Evolutionary conservation across 2,888 invertebrate genomes (phyloP).

Genomic region (Timema podura): DNA sequence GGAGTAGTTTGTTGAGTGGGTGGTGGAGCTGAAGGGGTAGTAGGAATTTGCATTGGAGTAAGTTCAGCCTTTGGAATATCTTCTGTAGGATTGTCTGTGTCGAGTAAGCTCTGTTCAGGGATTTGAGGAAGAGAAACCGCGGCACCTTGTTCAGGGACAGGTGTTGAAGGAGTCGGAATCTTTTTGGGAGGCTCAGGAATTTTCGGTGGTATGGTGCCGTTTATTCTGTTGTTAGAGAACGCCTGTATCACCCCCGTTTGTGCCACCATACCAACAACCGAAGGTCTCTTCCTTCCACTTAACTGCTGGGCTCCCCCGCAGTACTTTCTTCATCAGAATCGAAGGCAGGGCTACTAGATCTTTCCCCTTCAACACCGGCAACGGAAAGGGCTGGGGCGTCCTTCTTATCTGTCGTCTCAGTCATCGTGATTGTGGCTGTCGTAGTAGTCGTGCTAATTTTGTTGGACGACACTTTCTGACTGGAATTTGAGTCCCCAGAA

Average conservation of each 20-base stretch:
- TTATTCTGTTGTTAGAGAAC: slow-evolving; percentile 42
- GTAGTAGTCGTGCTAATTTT: slow-evolving; percentile 56
- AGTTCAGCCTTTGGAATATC: slow-evolving; percentile 43
- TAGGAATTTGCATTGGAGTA: background rate
- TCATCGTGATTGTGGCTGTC: slow-evolving; percentile 53
- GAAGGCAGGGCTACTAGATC: slow-evolving; percentile 90
- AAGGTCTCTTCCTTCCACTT: slow-evolving; percentile 52
- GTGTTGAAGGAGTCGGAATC: slow-evolving; percentile 28
- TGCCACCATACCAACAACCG: slow-evolving; percentile 64
- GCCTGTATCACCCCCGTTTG: slow-evolving; percentile 58
- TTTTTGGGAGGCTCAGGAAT: slow-evolving; percentile 33
- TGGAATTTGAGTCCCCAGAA: slow-evolving; percentile 53
- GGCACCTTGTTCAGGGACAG: slow-evolving; percentile 39
- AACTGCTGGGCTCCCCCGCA: slow-evolving; percentile 37
- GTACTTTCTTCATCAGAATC: slow-evolving; percentile 90
- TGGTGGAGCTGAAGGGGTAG: slow-evolving; percentile 17
- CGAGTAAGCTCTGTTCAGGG: slow-evolving; percentile 60
- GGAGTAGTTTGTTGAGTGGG: slow-evolving; percentile 18
- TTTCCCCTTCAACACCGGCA: slow-evolving; percentile 56
- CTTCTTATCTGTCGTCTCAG: slow-evolving; percentile 43
- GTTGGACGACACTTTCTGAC: slow-evolving; percentile 57
- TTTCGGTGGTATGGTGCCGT: slow-evolving; percentile 43
- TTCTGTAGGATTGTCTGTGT: slow-evolving; percentile 54
- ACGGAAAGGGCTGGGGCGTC: slow-evolving; percentile 9
- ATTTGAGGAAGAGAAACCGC: slow-evolving; percentile 54